Evolutionary conservation across 1,140 invertebrate species (phyloP), one percentile per base, ranked within the genome.

Genomic region (Aleiodes sp.): DNA sequence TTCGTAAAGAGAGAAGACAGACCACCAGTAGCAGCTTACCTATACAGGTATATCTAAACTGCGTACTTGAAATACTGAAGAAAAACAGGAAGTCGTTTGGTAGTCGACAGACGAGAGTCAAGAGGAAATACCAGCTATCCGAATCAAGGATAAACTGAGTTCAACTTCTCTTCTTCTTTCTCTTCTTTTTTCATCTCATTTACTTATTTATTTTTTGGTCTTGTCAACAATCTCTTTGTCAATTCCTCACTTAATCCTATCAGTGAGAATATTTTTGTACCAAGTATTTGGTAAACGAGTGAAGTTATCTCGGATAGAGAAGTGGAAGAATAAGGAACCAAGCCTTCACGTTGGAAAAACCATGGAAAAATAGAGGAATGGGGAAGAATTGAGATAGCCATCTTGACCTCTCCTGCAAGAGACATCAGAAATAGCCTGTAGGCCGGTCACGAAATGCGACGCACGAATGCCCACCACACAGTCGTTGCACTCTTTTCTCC

Each of bases 381-480:
- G 9, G 29, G 65, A 72, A 71, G 69, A 46, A 46, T n/a, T 1
- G 16, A 46, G 41, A 14, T 46, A 46, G 41, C 41, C 41, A 46
- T 46, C 41, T 46, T 46, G 41, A 46, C 41, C 41, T 46, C 41
- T 46, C 19, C 41, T 46, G 60, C 64, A 41, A 69, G 73, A 70
- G 71, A 70, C 19, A 68, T 70, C 64, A 64, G 67, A 71, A 72
- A 28, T 57, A 70, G 65, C 70, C 66, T 52, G 77, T 85, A 85
- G 79, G 83, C 83, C 76, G 80, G 77, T 85, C 82, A 85, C 83
- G 82, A 76, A n/a, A 84, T 82, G 72, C 79, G 77, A 83, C 78
- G 82, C 82, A 83, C 81, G 82, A 82, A 70, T 68, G 75, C 70
- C 39, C 76, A 79, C 77, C 78, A 78, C 76, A 78, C 76, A 76